A percentile compares a stretch with the other conserved stretches of the same genome.
Evolutionary conservation across 2,888 invertebrate species (phyloP).

Genomic region (Agonopterix arenella): DNA sequence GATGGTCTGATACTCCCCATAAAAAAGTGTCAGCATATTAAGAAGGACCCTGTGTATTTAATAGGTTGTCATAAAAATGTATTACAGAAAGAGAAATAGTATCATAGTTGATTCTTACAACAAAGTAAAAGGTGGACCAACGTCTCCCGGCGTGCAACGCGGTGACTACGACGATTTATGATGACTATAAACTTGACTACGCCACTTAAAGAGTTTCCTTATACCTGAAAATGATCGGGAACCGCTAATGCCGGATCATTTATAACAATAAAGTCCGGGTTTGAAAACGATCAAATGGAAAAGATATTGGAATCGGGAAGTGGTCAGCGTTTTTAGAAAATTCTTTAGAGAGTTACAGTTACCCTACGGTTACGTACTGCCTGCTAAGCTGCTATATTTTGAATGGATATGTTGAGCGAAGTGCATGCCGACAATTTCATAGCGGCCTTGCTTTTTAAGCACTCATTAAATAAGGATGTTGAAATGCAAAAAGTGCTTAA

Average conservation of each 20-base stretch:
- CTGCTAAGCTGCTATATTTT: too few relatives aligned
- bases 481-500: too few relatives aligned
- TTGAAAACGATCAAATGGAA: background rate
- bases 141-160: slow-evolving; percentile 9
- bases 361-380: too few relatives aligned
- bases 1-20: too few relatives aligned
- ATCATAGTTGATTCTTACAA: slow-evolving; percentile 7
- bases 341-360: background rate
- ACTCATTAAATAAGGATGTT: too few relatives aligned
- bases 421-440: too few relatives aligned
- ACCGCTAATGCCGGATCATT: background rate
- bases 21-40: too few relatives aligned
- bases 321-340: slow-evolving; percentile 6
- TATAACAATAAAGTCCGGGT: slow-evolving; percentile 8
- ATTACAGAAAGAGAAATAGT: background rate
- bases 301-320: slow-evolving; percentile 9
- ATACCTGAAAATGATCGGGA: background rate
- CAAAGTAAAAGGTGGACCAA: slow-evolving; percentile 9
- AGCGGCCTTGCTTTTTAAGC: too few relatives aligned
- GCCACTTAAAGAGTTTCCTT: slow-evolving; percentile 27
- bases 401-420: background rate
- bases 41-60: too few relatives aligned
- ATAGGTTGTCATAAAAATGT: too few relatives aligned
- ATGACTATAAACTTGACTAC: slow-evolving; percentile 34
- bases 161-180: slow-evolving; percentile 22